These are phyloP conservation scores for Syrrhaptes paradoxus DNA, from an alignment of 2,113 vertebrate genomes.

Conservation along the genomic window DNA sequence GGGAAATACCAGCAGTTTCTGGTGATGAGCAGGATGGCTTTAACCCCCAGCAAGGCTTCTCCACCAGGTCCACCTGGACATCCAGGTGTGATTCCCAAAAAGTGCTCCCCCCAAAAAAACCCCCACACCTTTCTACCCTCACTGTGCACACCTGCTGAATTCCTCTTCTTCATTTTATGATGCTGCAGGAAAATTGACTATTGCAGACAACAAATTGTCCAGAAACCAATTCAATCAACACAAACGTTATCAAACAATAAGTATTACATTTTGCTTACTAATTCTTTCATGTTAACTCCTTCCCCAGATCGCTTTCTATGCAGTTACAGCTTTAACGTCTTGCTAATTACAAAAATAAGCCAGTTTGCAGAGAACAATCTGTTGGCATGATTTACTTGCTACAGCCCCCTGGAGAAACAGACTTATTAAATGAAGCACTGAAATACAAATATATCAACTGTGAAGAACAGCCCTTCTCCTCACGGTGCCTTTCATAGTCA, in stretches of 20 bases:
- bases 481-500: slow-evolving; percentile 57
- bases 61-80: not conserved
- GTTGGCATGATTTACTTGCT: slow-evolving; percentile 66
- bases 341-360: slow-evolving; percentile 67
- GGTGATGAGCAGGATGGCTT: not conserved
- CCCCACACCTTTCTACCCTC: not conserved
- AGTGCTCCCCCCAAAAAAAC: not conserved
- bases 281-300: slow-evolving; percentile 32
- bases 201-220: not conserved
- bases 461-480: slow-evolving; percentile 58
- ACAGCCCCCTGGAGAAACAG: slow-evolving; percentile 54
- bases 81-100: not conserved
- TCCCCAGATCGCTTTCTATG: slow-evolving; percentile 18
- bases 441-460: slow-evolving; percentile 69
- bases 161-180: not conserved
- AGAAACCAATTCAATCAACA: slow-evolving; percentile 1
- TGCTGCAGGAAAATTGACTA: rapidly evolving
- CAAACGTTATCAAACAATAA: slow-evolving; percentile 38
- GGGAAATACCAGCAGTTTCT: not conserved
- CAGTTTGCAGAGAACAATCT: slow-evolving; percentile 61
- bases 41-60: not conserved
- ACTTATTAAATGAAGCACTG: slow-evolving; percentile 69
- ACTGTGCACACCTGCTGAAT: not conserved
- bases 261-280: slow-evolving; percentile 37
- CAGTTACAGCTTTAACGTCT: slow-evolving; percentile 49